phyloP scores from a whole-genome alignment of 2,797 vertebrate species.

The Sebastes hopkinsi region DNA sequence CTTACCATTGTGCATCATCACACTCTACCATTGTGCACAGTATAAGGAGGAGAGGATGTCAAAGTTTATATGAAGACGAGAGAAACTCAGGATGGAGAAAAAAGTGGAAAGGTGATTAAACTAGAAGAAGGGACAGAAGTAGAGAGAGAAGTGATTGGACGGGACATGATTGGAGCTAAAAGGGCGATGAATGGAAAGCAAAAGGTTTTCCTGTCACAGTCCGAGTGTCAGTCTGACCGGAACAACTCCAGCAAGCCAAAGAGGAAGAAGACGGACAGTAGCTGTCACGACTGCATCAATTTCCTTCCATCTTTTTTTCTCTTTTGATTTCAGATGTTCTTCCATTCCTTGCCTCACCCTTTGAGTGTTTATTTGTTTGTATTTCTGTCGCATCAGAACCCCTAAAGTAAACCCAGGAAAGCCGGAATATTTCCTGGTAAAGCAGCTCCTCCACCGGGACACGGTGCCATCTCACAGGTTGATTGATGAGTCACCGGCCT shows the following conservation, averaged over 20 bases:
- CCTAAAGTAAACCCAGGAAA: no score
- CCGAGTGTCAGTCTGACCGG: not conserved
- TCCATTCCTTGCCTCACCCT: not conserved
- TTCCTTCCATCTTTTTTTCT: not conserved
- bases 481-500: not conserved
- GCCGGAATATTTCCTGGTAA: no score
- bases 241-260: not conserved
- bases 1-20: no score
- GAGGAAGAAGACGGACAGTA: no score
- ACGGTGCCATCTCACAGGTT: not conserved
- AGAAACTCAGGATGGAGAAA: not conserved
- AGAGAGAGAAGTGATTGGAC: not conserved
- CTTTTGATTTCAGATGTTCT: not conserved
- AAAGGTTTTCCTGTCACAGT: no score
- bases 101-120: not conserved
- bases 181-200: not conserved
- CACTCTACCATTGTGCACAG: no score
- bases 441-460: not conserved
- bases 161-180: not conserved
- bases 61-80: not conserved
- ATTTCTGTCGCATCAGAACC: no score
- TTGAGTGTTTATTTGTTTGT: not conserved
- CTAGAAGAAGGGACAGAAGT: not conserved
- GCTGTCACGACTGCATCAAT: no score
- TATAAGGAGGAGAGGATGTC: not conserved